Percentiles rank a stretch among this genome's conserved stretches.
These are phyloP conservation scores for Ceramica pisi DNA, from an alignment of 2,888 invertebrate species.

Conservation along the genomic window DNA sequence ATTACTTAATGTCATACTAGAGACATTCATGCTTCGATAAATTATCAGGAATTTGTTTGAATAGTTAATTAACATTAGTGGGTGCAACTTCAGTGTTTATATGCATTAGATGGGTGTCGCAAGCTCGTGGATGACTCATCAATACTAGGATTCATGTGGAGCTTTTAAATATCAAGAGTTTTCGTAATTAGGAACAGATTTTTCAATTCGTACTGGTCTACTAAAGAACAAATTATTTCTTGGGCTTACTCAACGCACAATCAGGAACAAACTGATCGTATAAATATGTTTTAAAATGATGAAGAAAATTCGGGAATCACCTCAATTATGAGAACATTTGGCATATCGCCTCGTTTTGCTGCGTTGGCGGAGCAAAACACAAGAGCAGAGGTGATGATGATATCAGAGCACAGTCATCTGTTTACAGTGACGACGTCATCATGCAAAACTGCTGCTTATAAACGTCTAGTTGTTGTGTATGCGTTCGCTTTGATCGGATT, in stretches of 20 bases:
- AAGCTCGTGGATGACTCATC: neutral
- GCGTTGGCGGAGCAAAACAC: conserved; percentile 29
- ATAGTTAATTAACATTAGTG: conserved; percentile 4
- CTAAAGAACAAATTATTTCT: neutral
- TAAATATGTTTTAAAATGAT: conserved; percentile 25
- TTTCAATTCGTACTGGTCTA: neutral
- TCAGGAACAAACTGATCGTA: conserved; percentile 15
- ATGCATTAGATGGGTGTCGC: neutral
- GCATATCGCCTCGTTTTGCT: conserved; percentile 35
- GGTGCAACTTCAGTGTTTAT: neutral
- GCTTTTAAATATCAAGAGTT: neutral
- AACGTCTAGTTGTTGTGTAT: conserved; percentile 31
- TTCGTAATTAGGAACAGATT: no score
- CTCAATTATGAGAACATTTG: conserved; percentile 40
- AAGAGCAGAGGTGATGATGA: conserved; percentile 38
- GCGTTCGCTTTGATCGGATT: conserved; percentile 36
- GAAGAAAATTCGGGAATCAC: conserved; percentile 40
- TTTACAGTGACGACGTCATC: conserved; percentile 56
- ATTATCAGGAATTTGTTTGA: conserved; percentile 6
- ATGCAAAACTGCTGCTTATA: conserved; percentile 33
- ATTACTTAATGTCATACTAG: conserved; percentile 37
- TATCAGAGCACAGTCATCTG: conserved; percentile 61
- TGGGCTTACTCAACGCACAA: neutral
- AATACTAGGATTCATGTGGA: neutral
- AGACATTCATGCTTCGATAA: conserved; percentile 24